These are phyloP conservation scores for Mamestra brassicae DNA, from an alignment of 2,888 invertebrate species.

Conservation along the genomic window DNA sequence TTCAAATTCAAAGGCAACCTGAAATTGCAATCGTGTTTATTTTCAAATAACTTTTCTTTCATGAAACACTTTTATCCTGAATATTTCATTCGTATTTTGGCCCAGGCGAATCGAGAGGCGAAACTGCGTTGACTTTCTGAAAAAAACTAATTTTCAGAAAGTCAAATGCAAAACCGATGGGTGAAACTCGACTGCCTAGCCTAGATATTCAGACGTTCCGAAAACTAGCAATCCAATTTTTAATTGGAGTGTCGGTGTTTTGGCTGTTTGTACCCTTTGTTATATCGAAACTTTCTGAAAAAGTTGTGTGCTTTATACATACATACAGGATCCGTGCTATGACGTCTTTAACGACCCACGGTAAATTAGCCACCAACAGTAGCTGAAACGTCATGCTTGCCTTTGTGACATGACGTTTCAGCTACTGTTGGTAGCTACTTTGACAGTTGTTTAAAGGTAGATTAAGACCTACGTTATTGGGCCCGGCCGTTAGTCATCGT, in stretches of 20 bases:
- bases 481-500: not conserved
- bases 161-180: not conserved
- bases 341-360: not conserved
- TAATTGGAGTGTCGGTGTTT: not conserved
- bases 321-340: not conserved
- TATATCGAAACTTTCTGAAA: too few relatives aligned
- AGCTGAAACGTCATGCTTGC: too few relatives aligned
- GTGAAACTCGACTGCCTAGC: not conserved
- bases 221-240: not conserved
- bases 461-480: too few relatives aligned
- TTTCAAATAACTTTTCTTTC: not conserved
- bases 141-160: not conserved
- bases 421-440: too few relatives aligned
- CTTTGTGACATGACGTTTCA: too few relatives aligned
- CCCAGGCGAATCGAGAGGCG: not conserved
- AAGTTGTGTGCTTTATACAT: not conserved
- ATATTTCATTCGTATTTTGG: not conserved
- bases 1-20: slow-evolving; percentile 5
- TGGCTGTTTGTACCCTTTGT: not conserved
- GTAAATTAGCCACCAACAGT: too few relatives aligned
- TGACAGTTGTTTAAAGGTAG: too few relatives aligned
- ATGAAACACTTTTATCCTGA: not conserved
- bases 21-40: slow-evolving; percentile 18
- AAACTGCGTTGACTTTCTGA: not conserved
- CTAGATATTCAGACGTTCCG: not conserved